Conservation (phyloP, 2,888 invertebrate species). For the Hemaris fuciformis region DNA sequence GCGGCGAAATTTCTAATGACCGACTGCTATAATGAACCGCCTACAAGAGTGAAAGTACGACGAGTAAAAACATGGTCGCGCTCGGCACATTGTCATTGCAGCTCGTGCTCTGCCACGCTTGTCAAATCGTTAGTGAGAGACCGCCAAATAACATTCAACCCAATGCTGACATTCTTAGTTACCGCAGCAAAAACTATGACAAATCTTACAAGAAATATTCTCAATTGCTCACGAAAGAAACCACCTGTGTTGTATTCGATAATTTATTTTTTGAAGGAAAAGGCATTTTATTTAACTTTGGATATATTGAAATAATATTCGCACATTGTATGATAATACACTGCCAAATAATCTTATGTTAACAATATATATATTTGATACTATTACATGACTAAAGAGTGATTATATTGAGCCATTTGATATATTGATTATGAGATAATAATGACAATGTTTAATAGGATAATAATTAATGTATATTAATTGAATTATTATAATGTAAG, state of each 20-base stretch:
- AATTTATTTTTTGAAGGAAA: background rate
- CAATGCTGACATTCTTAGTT: background rate
- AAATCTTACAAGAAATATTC: background rate
- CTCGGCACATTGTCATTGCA: constrained; percentile 35
- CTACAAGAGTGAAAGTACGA: constrained; percentile 47
- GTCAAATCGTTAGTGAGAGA: background rate
- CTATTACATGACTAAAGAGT: constrained; percentile 2
- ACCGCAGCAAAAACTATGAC: background rate
- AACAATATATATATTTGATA: background rate
- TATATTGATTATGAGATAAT: constrained; percentile 2
- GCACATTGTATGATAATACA: background rate
- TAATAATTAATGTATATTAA: background rate
- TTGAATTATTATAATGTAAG: background rate
- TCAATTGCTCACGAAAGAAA: background rate
- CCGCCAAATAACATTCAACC: background rate
- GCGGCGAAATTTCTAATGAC: constrained; percentile 50
- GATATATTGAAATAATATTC: background rate
- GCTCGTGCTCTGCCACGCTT: constrained; percentile 14
- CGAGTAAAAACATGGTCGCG: constrained; percentile 43
- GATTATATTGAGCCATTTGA: background rate
- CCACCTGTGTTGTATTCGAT: background rate
- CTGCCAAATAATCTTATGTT: constrained; percentile 9
- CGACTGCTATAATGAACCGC: constrained; percentile 36
- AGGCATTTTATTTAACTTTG: background rate
- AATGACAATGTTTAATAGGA: background rate